Base-by-base conservation (phyloP, 2,888 invertebrate genomes). In the Brenthis hecate region DNA sequence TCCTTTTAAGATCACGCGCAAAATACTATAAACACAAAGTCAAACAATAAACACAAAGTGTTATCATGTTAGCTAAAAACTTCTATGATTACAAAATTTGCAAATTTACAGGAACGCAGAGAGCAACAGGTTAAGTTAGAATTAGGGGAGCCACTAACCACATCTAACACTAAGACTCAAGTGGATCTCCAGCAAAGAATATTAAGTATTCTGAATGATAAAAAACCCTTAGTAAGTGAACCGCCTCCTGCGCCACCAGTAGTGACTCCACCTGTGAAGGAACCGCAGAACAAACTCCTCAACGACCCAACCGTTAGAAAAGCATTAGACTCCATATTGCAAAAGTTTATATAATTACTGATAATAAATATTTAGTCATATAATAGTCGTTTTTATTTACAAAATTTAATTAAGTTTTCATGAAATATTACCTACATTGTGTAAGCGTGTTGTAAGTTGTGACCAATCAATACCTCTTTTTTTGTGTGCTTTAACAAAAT, bases 281-380 rank as follows among this genome's bases (percentile, higher is more conserved):
- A 85, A 2, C 87, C 70, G 0, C 94, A 75, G 85, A 94, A 53
- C 80, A 93, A 84, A 93, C 94, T 97, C n/a, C 88, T 97, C 23
- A 95, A 95, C 71, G 97, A 97, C 83, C 95, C 96, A 0, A 95
- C 96, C 1, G 96, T 97, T 13, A 95, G 96, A 86, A 96, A 96
- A 85, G 97, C 97, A 0, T 87, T 97, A 64, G 96, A 97, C 80
- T 96, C 96, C 69, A 89, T 95, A 73, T 84, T 94, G 75, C 93
- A 91, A 70, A 94, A 92, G 71, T 89, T 88, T 69, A 76, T 72
- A 16, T 75, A 70, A 71, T 43, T 64, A 32, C 14, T 11, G 11
- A 16, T 23, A n/a, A 50, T 56, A 55, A 47, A 48, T 32, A 13
- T 14, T 50, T 4, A n/a, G 13, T 16, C 6, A 14, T 13, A 55